Evolutionary conservation across 1,140 invertebrate species (phyloP).

Genomic region (Drosophila auraria): DNA sequence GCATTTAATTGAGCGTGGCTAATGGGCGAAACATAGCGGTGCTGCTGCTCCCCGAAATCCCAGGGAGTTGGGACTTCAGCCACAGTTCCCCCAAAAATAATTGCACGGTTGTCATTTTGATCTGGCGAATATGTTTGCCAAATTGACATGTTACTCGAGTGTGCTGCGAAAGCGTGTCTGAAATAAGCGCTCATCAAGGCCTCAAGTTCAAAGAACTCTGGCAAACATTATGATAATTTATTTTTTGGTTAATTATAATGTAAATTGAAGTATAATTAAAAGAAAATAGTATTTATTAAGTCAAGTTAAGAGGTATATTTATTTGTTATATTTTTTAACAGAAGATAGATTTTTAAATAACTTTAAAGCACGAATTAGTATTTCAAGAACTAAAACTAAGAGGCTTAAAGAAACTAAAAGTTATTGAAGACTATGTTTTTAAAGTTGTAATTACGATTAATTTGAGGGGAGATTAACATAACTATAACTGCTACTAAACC

Average conservation of each 20-base stretch:
- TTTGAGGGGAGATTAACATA: too few species aligned
- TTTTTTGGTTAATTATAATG: neutral
- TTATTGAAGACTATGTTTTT: too few species aligned
- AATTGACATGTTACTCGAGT: constrained; percentile 47
- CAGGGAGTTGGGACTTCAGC: neutral
- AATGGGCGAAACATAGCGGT: constrained; percentile 49
- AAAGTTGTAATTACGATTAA: too few species aligned
- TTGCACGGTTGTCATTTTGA: constrained; percentile 23
- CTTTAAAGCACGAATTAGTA: neutral
- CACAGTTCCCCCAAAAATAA: constrained; percentile 13
- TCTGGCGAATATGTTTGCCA: constrained; percentile 24
- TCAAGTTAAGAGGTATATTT: neutral
- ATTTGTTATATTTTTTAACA: too few species aligned
- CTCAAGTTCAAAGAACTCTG: constrained; percentile 38
- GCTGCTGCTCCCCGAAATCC: neutral
- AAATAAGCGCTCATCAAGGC: constrained; percentile 28
- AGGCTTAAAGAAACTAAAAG: too few species aligned
- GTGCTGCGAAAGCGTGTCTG: constrained; percentile 23
- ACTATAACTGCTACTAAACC: too few species aligned
- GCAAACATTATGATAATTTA: neutral
- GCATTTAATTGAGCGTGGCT: constrained; percentile 75
- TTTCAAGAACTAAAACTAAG: fast-evolving
- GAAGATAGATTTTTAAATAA: neutral
- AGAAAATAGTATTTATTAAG: neutral
- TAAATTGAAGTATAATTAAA: too few species aligned